Evolutionary conservation across 2,797 vertebrate genomes (phyloP).

Genomic region (Chrysocyon brachyurus): DNA sequence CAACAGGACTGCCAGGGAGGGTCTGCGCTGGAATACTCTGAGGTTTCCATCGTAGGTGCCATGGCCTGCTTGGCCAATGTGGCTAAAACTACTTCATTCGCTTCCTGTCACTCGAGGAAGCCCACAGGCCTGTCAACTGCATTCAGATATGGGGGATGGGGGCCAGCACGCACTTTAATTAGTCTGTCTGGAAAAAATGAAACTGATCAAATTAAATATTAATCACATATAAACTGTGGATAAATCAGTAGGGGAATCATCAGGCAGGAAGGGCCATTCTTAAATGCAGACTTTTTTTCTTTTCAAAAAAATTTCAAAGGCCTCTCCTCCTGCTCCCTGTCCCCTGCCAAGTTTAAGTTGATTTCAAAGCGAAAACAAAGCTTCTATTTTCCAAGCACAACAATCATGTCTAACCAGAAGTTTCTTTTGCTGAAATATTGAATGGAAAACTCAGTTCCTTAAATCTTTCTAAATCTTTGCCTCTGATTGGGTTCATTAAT

Average conservation of each 20-base stretch:
- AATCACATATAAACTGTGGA: slow-evolving; percentile 89
- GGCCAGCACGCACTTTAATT: slow-evolving; percentile 87
- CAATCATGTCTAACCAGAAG: slow-evolving; percentile 84
- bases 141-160: slow-evolving; percentile 82
- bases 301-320: slow-evolving; percentile 75
- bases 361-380: slow-evolving; percentile 87
- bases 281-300: slow-evolving; percentile 79
- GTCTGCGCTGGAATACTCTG: neutral
- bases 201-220: slow-evolving; percentile 90
- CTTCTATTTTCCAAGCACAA: slow-evolving; percentile 86
- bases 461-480: slow-evolving; percentile 90
- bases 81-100: neutral
- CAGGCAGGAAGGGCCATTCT: slow-evolving; percentile 78
- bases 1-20: neutral
- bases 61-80: neutral
- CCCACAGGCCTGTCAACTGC: slow-evolving; percentile 67
- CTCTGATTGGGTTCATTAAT: slow-evolving; percentile 99
- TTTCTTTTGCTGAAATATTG: slow-evolving; percentile 86
- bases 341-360: slow-evolving; percentile 85
- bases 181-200: slow-evolving; percentile 88
- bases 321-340: slow-evolving; percentile 82
- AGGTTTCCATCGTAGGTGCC: neutral
- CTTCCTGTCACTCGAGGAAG: slow-evolving; percentile 80
- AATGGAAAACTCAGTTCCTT: slow-evolving; percentile 86
- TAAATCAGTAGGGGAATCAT: slow-evolving; percentile 86